Conservation (phyloP, 2,888 invertebrate species). For the Oxyteleia sp. region DNA sequence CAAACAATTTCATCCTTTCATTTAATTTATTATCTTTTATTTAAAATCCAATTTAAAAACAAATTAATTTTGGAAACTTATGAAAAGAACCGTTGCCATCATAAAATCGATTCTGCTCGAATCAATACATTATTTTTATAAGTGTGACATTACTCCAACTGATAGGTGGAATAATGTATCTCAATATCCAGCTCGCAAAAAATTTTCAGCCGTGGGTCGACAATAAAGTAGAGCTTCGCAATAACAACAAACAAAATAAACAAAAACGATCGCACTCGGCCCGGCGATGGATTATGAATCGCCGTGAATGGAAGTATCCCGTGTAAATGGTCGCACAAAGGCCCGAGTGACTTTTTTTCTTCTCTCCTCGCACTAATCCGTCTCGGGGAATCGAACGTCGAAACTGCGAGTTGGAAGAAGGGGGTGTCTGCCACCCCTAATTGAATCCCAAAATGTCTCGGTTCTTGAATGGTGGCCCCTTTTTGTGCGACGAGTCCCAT, state of each 20-base stretch:
- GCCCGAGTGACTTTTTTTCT: conserved; percentile 51
- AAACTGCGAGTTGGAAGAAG: conserved; percentile 2
- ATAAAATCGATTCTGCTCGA: too few species aligned
- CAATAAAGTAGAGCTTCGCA: too few species aligned
- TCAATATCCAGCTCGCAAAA: too few species aligned
- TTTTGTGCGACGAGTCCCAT: conserved; percentile 42
- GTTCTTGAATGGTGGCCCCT: conserved; percentile 41
- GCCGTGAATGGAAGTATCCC: conserved; percentile 46
- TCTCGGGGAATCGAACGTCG: conserved; percentile 17
- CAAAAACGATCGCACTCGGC: conserved; percentile 32
- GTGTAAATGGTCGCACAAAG: conserved; percentile 60
- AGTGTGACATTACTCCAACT: too few species aligned
- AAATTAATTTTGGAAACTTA: too few species aligned
- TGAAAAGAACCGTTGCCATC: too few species aligned
- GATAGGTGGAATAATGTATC: too few species aligned
- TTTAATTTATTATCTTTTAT: too few species aligned
- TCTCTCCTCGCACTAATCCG: conserved; percentile 48
- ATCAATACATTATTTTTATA: too few species aligned
- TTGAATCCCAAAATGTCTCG: conserved; percentile 44
- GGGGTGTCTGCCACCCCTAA: neutral
- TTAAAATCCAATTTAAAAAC: too few species aligned
- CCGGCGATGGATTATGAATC: conserved; percentile 20
- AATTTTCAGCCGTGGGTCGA: too few species aligned
- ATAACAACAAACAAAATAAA: conserved; percentile 61
- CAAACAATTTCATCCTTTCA: too few species aligned